These are phyloP conservation scores for Novumbra hubbsi DNA, from an alignment of 2,797 vertebrate species.

Conservation along the genomic window DNA sequence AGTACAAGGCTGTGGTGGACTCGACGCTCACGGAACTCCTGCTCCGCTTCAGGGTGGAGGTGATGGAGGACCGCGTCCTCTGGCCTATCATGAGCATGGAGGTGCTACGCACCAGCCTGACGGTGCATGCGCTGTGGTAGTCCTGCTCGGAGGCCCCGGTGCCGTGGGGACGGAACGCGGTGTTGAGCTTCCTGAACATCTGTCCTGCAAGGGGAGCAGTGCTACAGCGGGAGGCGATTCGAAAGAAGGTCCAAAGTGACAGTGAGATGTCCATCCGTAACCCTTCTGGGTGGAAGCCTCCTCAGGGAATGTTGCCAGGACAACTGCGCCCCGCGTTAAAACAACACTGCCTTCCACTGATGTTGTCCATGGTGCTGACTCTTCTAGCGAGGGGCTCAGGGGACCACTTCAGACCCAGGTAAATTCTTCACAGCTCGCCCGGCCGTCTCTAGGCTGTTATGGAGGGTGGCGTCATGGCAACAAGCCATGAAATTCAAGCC, in stretches of 20 bases:
- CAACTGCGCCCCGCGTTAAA: not conserved
- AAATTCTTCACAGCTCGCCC: conserved; percentile 26
- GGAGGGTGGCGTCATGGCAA: conserved; percentile 64
- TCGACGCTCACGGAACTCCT: conserved; percentile 85
- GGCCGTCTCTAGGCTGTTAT: conserved; percentile 34
- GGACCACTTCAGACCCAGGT: conserved; percentile 15
- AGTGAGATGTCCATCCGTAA: conserved; percentile 27
- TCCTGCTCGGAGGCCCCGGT: conserved; percentile 60
- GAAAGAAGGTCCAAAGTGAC: not conserved
- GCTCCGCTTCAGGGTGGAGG: conserved; percentile 83
- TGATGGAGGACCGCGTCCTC: conserved; percentile 63
- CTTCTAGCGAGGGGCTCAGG: conserved; percentile 19
- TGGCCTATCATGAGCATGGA: conserved; percentile 88
- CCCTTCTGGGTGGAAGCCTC: not conserved
- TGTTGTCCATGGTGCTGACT: conserved; percentile 78
- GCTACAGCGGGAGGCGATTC: not conserved
- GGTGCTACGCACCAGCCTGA: conserved; percentile 89
- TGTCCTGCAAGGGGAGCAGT: conserved; percentile 32
- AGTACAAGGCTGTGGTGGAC: conserved; percentile 69
- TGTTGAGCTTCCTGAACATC: conserved; percentile 85
- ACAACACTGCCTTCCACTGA: conserved; percentile 3
- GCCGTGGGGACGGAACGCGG: conserved; percentile 77
- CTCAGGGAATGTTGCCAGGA: not conserved
- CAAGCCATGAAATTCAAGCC: conserved; percentile 64
- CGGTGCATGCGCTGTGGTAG: conserved; percentile 75